Evolutionary conservation across 2,888 invertebrate genomes (phyloP), one percentile per base, ranked within the genome.

Genomic region (Pinctada fucata): DNA sequence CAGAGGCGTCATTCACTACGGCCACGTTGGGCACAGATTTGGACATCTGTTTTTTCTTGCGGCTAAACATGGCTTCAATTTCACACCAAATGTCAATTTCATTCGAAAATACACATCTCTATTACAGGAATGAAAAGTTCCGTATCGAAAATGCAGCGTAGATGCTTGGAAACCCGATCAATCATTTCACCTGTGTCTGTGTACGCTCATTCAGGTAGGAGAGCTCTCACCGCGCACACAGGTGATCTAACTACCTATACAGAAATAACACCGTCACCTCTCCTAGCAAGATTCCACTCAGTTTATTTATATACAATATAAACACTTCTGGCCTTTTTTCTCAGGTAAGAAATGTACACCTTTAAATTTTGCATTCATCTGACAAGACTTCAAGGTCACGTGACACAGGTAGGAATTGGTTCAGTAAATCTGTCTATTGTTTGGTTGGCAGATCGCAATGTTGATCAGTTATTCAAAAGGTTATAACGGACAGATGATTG

Each of bases 21-120:
- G 50, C 50, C 68, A 68, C 5, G 48, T 68, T 45, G 1, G 50
- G 58, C 67, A 52, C 75, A 52, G 67, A 49, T 31, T 49, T 45
- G 2, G 13, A 16, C 79, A 79, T 74, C 81, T 81, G 81, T 70
- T 84, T 83, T 75, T 85, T 85, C 68, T 83, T 85, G 13, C 80
- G 47, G 10, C 69, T 77, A 82, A 85, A 85, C 85, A 85, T 85
- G 71, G 48, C 82, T 67, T 48, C 45, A 58, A 47, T 45, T 63
- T 70, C 6, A 10, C n/a, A 76, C 63, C 8, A 8, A 47, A 3
- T 31, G 49, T 74, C 51, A 65, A 74, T 74, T 49, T 31, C 48
- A 49, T 48, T n/a, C 6, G 13, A 31, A 74, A 66, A 47, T 50
- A n/a, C 48, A 47, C 68, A 58, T 58, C 13, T 58, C 58, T 13